Percentiles rank a stretch among this genome's conserved stretches.
phyloP scores from a whole-genome alignment of 2,888 invertebrate species.

The Drosophila austrosaltans region DNA sequence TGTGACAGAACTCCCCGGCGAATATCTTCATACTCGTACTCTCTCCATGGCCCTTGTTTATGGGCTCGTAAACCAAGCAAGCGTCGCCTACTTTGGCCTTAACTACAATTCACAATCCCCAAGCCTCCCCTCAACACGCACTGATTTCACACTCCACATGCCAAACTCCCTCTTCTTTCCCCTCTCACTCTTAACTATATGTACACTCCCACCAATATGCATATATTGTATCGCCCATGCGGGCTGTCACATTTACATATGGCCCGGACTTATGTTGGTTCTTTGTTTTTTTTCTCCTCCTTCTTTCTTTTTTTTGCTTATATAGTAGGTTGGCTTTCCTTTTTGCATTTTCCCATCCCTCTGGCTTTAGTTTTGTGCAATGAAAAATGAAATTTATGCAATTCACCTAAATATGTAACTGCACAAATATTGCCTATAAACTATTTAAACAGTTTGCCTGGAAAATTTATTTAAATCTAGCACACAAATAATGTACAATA shows the following conservation, averaged over 20 bases:
- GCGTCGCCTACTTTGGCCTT: conserved; percentile 57
- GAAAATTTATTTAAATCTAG: conserved; percentile 40
- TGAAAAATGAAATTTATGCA: conserved; percentile 64
- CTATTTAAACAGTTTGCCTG: conserved; percentile 40
- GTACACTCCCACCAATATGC: conserved; percentile 14
- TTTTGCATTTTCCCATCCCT: conserved; percentile 6
- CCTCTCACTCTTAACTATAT: conserved; percentile 13
- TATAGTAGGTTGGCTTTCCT: not conserved
- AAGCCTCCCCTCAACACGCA: conserved; percentile 58
- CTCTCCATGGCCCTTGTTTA: conserved; percentile 53
- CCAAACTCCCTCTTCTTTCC: not conserved
- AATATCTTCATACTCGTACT: conserved; percentile 1
- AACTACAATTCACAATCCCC: conserved; percentile 40
- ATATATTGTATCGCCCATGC: conserved; percentile 37
- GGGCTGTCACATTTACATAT: conserved; percentile 69
- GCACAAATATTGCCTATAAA: conserved; percentile 47
- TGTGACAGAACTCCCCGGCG: conserved; percentile 42
- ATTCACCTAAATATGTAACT: conserved; percentile 39
- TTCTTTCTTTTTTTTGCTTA: conserved; percentile 20
- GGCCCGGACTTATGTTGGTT: conserved; percentile 49
- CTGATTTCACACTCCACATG: conserved; percentile 53
- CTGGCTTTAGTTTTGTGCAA: conserved; percentile 40
- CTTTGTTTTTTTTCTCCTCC: conserved; percentile 31
- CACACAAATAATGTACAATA: conserved; percentile 15
- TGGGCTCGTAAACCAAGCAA: conserved; percentile 67